Percentiles rank a stretch among this genome's conserved stretches.
Evolutionary conservation across 1,140 invertebrate species (phyloP).

Genomic region (Aphelinus certus): DNA sequence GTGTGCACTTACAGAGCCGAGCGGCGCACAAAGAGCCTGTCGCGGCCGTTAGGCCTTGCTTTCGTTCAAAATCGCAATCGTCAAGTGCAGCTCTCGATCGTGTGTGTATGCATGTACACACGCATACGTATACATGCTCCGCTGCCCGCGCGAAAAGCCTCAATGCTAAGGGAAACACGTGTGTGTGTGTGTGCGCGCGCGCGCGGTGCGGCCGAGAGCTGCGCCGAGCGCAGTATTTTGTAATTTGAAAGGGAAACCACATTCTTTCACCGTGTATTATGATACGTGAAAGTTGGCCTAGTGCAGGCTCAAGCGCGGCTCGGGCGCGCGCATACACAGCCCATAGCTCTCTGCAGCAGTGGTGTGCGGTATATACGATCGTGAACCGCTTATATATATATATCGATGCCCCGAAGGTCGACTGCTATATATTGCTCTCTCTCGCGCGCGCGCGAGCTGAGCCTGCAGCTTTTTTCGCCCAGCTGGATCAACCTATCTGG

Average conservation of each 20-base stretch:
- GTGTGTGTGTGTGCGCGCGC: conserved; percentile 2
- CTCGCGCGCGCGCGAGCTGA: too few relatives aligned
- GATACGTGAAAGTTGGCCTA: conserved; percentile 63
- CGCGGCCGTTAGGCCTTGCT: conserved; percentile 28
- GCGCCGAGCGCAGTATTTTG: conserved; percentile 54
- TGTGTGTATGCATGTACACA: too few relatives aligned
- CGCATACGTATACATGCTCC: neutral
- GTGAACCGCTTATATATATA: conserved; percentile 21
- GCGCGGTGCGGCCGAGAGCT: neutral
- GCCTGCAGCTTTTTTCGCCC: too few relatives aligned
- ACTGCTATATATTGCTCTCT: conserved; percentile 41
- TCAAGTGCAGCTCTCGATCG: conserved; percentile 20
- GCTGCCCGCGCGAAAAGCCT: conserved; percentile 35
- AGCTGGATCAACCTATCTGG: neutral
- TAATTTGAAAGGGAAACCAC: conserved; percentile 65
- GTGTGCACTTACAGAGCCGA: too few relatives aligned
- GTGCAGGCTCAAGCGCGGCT: conserved; percentile 16
- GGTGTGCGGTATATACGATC: neutral
- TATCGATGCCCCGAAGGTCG: conserved; percentile 55
- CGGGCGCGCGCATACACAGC: neutral
- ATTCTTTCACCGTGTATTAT: conserved; percentile 64
- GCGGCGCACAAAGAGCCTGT: too few relatives aligned
- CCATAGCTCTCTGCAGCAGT: neutral
- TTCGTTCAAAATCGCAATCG: conserved; percentile 32
- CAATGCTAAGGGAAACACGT: conserved; percentile 47